Evolutionary conservation across 2,797 vertebrate genomes (phyloP), one percentile per base, ranked within the genome.

Genomic region (Pantherophis alleghaniensis): DNA sequence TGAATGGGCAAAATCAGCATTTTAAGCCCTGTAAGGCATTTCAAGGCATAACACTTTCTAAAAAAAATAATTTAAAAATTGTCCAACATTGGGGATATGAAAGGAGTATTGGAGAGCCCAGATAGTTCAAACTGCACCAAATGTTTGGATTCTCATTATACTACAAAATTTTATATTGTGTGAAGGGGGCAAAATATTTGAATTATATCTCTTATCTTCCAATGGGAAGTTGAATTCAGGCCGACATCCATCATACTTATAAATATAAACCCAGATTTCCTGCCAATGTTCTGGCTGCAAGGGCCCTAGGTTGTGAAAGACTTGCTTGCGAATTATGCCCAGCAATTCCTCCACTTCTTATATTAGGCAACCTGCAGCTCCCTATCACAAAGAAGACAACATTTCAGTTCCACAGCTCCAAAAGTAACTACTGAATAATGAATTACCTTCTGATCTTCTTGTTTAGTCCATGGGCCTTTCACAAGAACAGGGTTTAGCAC

Each of bases 391-490:
- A 42, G 14, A 90, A 18, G 74, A 37, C 5, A 22, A 2, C 24
- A 59, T 61, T 37, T 56, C 3, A 18, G 5, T 37, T 20, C 20
- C 57, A 32, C n/a, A 7, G 4, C 6, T 55, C 59, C 0, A 56
- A 56, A 90, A 7, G 0, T 18, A 87, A 94, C 42, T 3, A 2
- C 7, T 90, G 32, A 53, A 47, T 56, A 24, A 13, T n/a, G 2
- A 53, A 57, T 95, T 92, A 99, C 99, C 98, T 99, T 99, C 94
- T 99, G 98, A 94, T 99, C 99, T 95, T 99, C 99, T 92, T 99
- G 99, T 97, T 99, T 99, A 51, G 99, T 99, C 99, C 99, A 99
- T 0, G 99, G 98, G 7, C 99, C 99, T 97, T 99, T 99, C 4
- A 99, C 98, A 83, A 99, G 97, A 88, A 99, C 99, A 94, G 99